Conservation (phyloP, 2,113 vertebrate species). For the Puntigrus tetrazona region DNA sequence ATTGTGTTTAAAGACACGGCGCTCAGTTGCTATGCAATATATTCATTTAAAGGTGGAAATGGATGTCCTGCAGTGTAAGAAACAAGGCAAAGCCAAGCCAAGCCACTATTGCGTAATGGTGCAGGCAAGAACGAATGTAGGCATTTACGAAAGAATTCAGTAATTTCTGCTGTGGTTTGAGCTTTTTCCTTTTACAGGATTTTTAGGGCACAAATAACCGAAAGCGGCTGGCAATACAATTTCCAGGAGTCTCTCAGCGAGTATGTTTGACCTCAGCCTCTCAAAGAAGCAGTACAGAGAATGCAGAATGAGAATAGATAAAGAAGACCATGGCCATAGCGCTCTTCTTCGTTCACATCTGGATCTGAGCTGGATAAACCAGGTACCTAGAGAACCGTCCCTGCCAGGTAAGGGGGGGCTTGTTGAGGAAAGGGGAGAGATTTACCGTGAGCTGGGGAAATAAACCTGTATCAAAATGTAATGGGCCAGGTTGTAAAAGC, state of each 20-base stretch:
- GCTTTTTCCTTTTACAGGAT: conserved; percentile 73
- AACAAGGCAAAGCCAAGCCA: conserved; percentile 27
- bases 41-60: conserved; percentile 58
- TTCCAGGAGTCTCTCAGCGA: conserved; percentile 36
- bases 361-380: conserved; percentile 63
- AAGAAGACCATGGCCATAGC: background rate
- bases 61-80: conserved; percentile 44
- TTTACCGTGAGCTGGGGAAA: conserved; percentile 73
- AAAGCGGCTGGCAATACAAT: conserved; percentile 70
- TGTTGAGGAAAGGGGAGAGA: conserved; percentile 69
- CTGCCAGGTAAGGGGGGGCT: conserved; percentile 61
- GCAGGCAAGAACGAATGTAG: conserved; percentile 63
- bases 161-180: conserved; percentile 78
- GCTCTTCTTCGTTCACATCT: conserved; percentile 65
- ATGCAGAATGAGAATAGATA: conserved; percentile 7
- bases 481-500: conserved; percentile 74
- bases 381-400: conserved; percentile 45
- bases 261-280: conserved; percentile 29
- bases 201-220: conserved; percentile 78
- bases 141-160: conserved; percentile 76
- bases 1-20: conserved; percentile 58
- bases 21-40: conserved; percentile 57
- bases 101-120: conserved; percentile 39
- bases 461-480: conserved; percentile 70
- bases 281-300: conserved; percentile 14